Evolutionary conservation across 2,888 invertebrate genomes (phyloP).

Genomic region (Torymus aiolomorphi): DNA sequence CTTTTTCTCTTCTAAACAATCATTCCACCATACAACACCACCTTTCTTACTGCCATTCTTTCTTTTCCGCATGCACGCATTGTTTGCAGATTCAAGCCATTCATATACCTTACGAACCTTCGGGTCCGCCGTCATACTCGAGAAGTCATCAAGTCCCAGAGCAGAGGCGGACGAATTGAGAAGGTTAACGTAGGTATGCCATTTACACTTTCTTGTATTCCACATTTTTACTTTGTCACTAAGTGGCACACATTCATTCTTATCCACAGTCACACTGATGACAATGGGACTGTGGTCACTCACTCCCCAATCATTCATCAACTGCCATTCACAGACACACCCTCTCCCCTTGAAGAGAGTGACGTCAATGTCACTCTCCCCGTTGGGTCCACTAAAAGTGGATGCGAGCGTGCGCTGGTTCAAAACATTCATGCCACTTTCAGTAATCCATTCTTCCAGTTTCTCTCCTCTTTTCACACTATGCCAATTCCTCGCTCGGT

Average conservation of each 20-base stretch:
- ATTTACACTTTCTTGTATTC: neutral
- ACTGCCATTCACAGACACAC: too few species aligned
- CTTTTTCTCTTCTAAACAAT: neutral
- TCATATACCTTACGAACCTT: conserved; percentile 8
- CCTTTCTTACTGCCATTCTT: too few species aligned
- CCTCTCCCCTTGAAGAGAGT: too few species aligned
- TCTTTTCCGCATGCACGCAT: conserved; percentile 22
- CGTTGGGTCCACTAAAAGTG: too few species aligned
- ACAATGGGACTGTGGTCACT: conserved; percentile 1
- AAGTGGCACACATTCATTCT: neutral
- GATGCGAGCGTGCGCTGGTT: neutral
- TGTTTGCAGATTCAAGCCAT: conserved; percentile 49
- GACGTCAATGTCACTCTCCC: conserved; percentile 14
- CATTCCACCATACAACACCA: too few species aligned
- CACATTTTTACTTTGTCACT: neutral
- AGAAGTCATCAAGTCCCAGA: neutral
- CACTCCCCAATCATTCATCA: neutral
- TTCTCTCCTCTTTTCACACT: conserved; percentile 63
- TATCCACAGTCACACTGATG: neutral
- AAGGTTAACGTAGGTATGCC: conserved; percentile 74
- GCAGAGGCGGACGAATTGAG: too few species aligned
- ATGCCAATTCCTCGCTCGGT: neutral
- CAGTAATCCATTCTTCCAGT: conserved; percentile 6
- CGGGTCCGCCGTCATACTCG: neutral
- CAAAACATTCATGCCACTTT: conserved; percentile 79